Conservation (phyloP, 2,888 invertebrate genomes). For the Philaethria dido region DNA sequence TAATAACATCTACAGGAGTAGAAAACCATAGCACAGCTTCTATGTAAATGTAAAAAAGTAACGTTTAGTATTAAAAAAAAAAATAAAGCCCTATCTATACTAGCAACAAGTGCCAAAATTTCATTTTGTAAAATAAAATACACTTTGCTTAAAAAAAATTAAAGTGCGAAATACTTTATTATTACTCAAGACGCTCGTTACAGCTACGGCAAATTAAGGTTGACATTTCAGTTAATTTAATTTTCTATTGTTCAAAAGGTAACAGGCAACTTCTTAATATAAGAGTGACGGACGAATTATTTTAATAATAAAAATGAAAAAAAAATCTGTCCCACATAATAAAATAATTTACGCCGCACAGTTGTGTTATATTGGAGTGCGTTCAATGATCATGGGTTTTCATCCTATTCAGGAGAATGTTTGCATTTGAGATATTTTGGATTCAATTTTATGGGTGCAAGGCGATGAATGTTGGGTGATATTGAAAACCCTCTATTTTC, state of each 20-base stretch:
- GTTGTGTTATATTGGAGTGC: neutral
- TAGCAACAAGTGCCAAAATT: no score
- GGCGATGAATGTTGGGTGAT: no score
- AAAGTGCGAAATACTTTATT: constrained; percentile 27
- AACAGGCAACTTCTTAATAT: neutral
- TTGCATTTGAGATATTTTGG: no score
- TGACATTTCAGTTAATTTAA: constrained; percentile 33
- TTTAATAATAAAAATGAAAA: neutral
- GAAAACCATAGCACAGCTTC: no score
- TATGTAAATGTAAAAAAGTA: no score
- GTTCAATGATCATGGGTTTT: neutral
- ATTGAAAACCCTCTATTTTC: neutral
- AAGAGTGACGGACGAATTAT: neutral
- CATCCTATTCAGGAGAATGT: neutral
- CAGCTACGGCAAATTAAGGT: constrained; percentile 27
- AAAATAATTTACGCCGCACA: neutral
- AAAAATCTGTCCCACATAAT: neutral
- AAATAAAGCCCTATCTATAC: no score
- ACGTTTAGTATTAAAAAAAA: no score
- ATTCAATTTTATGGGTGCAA: no score
- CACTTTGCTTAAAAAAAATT: constrained; percentile 19
- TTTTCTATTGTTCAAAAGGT: constrained; percentile 31
- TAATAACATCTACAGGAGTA: no score
- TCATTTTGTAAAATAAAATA: neutral
- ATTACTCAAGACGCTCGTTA: constrained; percentile 33